These are phyloP conservation scores for Pachycephus smyrnensis DNA, from an alignment of 2,888 invertebrate species.

Conservation along the genomic window DNA sequence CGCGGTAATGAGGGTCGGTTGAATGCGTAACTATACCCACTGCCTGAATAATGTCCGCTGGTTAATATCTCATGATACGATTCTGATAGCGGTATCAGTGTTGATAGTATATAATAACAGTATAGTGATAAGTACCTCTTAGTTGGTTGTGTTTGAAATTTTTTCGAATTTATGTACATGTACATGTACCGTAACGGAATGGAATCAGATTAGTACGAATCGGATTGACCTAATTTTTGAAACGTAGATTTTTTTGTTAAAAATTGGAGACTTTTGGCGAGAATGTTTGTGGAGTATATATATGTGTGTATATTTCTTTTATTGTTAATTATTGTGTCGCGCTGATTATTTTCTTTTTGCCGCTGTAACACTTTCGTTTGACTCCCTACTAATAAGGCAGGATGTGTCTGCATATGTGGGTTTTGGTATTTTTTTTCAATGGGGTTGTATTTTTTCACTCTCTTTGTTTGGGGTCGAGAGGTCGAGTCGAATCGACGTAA, in stretches of 20 bases:
- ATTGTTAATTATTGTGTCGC: background rate
- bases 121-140: no score
- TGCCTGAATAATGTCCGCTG: background rate
- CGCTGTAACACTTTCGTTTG: background rate
- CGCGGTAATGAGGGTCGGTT: slow-evolving; percentile 21
- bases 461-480: background rate
- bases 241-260: background rate
- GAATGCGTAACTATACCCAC: background rate
- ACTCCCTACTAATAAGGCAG: background rate
- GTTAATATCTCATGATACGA: background rate
- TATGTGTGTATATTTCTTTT: background rate
- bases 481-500: background rate
- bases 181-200: no score
- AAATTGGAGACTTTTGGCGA: background rate
- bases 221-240: background rate
- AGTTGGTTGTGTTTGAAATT: no score
- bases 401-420: background rate
- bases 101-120: background rate
- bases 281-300: no score
- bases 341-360: background rate
- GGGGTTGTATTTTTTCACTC: background rate
- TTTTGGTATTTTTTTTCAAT: background rate
- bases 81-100: background rate
- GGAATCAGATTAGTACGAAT: no score
- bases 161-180: no score